Evolutionary conservation across 2,113 vertebrate species (phyloP).

Genomic region (Nyctibius bracteatus): DNA sequence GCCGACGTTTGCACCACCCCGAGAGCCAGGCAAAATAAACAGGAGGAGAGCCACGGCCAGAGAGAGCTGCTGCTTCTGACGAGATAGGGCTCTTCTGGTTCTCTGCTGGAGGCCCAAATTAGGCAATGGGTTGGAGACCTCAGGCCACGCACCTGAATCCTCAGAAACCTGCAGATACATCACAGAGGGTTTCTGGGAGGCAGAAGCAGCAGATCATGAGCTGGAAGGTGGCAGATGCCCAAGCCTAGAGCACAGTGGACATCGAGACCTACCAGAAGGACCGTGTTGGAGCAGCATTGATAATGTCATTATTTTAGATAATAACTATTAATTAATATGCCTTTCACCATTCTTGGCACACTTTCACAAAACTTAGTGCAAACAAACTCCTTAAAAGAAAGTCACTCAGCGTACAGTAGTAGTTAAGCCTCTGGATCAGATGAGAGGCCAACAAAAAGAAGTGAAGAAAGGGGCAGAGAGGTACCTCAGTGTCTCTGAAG

Average conservation of each 20-base stretch:
- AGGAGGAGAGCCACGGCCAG: not conserved
- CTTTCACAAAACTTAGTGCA: not conserved
- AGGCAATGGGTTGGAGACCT: not conserved
- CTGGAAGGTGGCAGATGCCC: not conserved
- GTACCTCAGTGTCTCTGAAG: not conserved
- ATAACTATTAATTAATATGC: not conserved
- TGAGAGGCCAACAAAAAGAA: not conserved
- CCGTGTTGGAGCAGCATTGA: not conserved
- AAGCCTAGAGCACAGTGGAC: not conserved
- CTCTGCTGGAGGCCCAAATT: not conserved
- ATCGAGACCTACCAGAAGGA: not conserved
- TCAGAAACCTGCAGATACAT: not conserved
- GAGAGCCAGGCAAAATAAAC: constrained; percentile 16
- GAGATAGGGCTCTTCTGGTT: not conserved
- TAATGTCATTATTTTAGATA: not conserved
- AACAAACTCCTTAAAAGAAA: not conserved
- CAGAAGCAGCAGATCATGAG: not conserved
- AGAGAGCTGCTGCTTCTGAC: not conserved
- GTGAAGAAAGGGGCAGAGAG: not conserved
- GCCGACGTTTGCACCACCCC: not conserved
- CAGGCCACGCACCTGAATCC: not conserved
- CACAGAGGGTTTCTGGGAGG: not conserved
- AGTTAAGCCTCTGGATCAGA: not conserved
- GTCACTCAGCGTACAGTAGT: not conserved
- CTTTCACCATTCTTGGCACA: not conserved